Base-by-base conservation (phyloP, 2,888 invertebrate genomes). In the Hydraecia micacea region DNA sequence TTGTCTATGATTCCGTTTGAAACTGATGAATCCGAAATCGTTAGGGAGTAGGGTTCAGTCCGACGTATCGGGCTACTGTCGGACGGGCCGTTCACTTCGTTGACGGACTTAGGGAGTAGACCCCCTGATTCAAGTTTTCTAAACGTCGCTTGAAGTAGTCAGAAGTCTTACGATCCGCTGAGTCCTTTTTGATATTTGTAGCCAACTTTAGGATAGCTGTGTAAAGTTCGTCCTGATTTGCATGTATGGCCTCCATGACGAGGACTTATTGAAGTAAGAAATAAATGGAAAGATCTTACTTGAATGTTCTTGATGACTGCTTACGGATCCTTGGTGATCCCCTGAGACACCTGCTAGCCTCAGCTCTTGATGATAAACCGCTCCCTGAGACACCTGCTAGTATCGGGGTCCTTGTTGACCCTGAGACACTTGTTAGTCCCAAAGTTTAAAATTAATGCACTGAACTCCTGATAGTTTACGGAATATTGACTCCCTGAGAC, bases 261-360 rank as follows among this genome's bases (percentile, higher is more conserved):
- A n/a, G 55, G 11, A 55, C 55, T n/a, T 42, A 18, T 25, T 70
- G 36, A 42, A 58, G 28, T 58, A 58, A 70, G 70, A n/a, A 70
- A 70, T 28, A 70, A 70, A 58, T 39, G 70, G 39, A 42, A 36
- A 18, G 58, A 58, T 52, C 71, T 71, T 42, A 71, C 71, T 71
- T 71, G 21, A 62, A 39, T 71, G 55, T n/a, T 28, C 58, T 71
- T 42, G 28, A 60, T 60, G 3, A 71, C 71, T 71, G 71, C 71
- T 71, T 71, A 28, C 28, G 28, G 58, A 58, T 42, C 58, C 71
- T 58, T 70, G 70, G 39, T 70, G 39, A 70, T 70, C 52, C 55
- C 36, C n/a, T 58, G 39, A 70, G 70, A 9, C 58, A 70, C 70
- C 70, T 52, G 68, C 15, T 69, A 71, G n/a, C 58, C 70, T n/a